These are phyloP conservation scores for Chrysemys picta DNA, from an alignment of 2,113 vertebrate genomes.

Conservation along the genomic window DNA sequence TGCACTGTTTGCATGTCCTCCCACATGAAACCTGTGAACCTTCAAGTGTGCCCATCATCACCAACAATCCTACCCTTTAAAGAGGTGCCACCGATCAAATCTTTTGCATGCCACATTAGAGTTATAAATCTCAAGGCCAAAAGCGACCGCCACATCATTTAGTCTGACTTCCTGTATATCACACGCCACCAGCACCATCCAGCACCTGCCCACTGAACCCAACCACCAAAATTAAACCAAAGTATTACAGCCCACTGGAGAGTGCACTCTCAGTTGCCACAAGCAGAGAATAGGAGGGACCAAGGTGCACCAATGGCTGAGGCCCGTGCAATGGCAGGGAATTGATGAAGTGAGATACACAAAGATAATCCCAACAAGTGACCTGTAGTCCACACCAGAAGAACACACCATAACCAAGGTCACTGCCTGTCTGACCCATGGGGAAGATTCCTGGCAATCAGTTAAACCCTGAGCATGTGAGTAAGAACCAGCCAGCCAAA, in stretches of 20 bases:
- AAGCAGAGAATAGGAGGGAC: no score
- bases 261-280: no score
- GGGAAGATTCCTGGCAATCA: neutral
- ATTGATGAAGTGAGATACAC: neutral
- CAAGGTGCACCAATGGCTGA: no score
- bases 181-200: no score
- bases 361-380: neutral
- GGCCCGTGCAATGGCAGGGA: neutral
- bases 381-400: neutral
- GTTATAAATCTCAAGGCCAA: no score
- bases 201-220: no score
- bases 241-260: no score
- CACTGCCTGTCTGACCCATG: neutral
- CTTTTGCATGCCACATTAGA: no score
- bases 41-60: neutral
- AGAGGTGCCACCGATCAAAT: neutral
- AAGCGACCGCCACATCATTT: no score
- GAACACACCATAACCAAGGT: neutral
- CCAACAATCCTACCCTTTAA: rapidly evolving
- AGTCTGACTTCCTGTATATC: no score
- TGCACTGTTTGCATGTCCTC: neutral
- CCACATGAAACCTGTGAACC: neutral
- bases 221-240: no score
- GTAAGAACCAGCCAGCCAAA: neutral
- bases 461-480: neutral